Conservation (phyloP, 2,113 vertebrate species). For the Macquaria australasica region DNA sequence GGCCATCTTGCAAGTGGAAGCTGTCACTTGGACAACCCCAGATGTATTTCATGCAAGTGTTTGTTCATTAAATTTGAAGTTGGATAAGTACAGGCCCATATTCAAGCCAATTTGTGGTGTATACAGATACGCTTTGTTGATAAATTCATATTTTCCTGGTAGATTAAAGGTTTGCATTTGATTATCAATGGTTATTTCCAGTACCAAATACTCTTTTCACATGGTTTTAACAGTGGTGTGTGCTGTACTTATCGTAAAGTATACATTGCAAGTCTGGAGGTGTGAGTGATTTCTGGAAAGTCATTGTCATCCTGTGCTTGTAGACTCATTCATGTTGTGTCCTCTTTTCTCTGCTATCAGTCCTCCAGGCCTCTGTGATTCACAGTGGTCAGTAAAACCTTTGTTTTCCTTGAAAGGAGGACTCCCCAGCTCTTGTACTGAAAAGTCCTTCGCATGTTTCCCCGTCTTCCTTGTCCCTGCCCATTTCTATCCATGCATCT, state of each 20-base stretch:
- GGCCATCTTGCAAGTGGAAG: slow-evolving; percentile 30
- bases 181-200: neutral
- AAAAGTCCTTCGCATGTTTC: neutral
- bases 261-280: slow-evolving; percentile 7
- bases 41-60: slow-evolving; percentile 6
- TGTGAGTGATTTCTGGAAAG: slow-evolving; percentile 52
- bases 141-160: neutral
- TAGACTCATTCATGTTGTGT: slow-evolving; percentile 25
- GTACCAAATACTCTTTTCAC: neutral
- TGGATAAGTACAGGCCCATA: neutral
- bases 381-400: slow-evolving; percentile 28
- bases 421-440: slow-evolving; percentile 1
- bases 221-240: neutral
- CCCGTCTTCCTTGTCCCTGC: neutral
- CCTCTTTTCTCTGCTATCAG: slow-evolving; percentile 4
- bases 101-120: neutral
- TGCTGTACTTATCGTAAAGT: neutral
- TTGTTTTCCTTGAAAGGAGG: slow-evolving; percentile 36
- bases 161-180: neutral
- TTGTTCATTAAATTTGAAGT: neutral
- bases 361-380: slow-evolving; percentile 47
- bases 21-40: slow-evolving; percentile 21
- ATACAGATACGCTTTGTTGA: neutral
- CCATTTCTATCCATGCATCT: neutral
- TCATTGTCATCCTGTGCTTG: slow-evolving; percentile 32